Evolutionary conservation across 2,888 invertebrate genomes (phyloP), one percentile per base, ranked within the genome.

Genomic region (Drosophila picticornis): DNA sequence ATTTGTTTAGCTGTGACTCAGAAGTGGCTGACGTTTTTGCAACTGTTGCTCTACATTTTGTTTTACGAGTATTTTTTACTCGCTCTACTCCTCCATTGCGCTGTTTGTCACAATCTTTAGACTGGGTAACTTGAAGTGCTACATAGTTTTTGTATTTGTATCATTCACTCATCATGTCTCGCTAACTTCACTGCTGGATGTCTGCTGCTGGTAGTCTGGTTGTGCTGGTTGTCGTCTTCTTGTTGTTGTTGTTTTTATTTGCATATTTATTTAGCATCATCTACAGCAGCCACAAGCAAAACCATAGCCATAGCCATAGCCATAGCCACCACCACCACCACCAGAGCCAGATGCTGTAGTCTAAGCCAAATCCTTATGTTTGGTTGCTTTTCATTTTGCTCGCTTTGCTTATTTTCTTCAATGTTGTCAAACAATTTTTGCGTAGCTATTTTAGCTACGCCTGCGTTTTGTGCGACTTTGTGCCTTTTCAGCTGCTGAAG

Each of bases 131-230:
- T 69, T 63, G 48, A 57, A 48, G 43, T 61, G 46, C 38, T 34
- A 29, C 70, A 51, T 77, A 53, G 73, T 78, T 79, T 75, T 56
- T 56, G n/a, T 29, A 56, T 56, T 74, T 83, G 77, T 87, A 81
- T 85, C 88, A 83, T 81, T 87, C 83, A 78, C 80, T 80, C 87
- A 86, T 87, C 85, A 75, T 81, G 85, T 81, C 83, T 80, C 81
- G 71, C 75, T 70, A 79, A 64, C 72, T 75, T 77, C 75, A 68
- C 74, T 70, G 66, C 34, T 57, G 62, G 22, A 32, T 57, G 74
- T 56, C 50, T 53, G 53, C 40, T 55, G 48, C n/a, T 56, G 19
- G 38, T 10, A 22, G n/a, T 64, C 56, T 63, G 57, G 57, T 48
- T 62, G 51, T 67, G 67, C 72, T 71, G 80, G 63, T 6, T 43